A percentile compares a stretch with the other conserved stretches of the same genome.
phyloP scores from a whole-genome alignment of 2,888 invertebrate genomes.

The Ecdyonurus torrentis region DNA sequence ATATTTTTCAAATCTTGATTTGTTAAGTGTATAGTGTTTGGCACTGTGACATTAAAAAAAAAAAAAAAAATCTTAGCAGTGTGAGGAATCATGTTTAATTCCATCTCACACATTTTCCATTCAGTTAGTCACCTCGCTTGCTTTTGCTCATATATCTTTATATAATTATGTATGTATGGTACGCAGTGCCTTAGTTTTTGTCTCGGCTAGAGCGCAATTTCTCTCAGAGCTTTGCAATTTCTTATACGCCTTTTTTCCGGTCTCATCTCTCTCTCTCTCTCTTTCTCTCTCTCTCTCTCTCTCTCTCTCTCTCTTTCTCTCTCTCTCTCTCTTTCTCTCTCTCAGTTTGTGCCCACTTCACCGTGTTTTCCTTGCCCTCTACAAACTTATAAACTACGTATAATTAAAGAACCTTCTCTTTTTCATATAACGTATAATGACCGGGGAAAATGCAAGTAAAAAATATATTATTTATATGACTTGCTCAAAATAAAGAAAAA shows the following conservation, averaged over 20 bases:
- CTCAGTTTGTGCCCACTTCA: constrained; percentile 2
- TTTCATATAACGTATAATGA: too few species aligned
- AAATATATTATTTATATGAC: neutral
- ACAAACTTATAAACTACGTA: neutral
- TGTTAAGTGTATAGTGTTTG: too few species aligned
- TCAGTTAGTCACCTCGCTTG: neutral
- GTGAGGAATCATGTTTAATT: neutral
- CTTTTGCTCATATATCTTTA: too few species aligned
- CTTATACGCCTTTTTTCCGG: too few species aligned
- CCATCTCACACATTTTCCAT: neutral
- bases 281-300: too few species aligned
- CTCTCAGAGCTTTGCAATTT: too few species aligned
- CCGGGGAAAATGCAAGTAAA: neutral
- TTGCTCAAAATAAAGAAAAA: neutral
- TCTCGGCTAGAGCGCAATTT: too few species aligned
- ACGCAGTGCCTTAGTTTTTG: too few species aligned
- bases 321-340: constrained; percentile 6
- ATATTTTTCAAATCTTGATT: neutral
- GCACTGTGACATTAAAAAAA: neutral
- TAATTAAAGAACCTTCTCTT: neutral
- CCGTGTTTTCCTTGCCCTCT: neutral
- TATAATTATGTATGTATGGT: too few species aligned
- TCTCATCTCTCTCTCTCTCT: too few species aligned
- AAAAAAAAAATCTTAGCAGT: too few species aligned
- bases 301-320: constrained; percentile 9